A percentile compares a stretch with the other conserved stretches of the same genome.
phyloP scores from a whole-genome alignment of 2,888 invertebrate genomes.

The Nycteola revayana region DNA sequence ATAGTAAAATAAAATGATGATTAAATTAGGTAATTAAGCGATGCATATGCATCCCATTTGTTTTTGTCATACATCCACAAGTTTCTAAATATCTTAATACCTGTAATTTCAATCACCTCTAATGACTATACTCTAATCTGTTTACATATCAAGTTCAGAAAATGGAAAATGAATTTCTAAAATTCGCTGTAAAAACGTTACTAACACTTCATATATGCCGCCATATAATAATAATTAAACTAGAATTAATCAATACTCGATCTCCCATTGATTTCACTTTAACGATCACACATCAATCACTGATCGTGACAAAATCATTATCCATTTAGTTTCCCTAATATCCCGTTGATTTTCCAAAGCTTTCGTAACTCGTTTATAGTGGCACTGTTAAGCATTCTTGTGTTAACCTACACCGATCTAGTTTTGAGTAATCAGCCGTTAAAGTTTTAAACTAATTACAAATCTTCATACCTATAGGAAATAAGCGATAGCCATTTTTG shows the following conservation, averaged over 20 bases:
- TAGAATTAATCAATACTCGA: constrained; percentile 16
- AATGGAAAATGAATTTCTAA: no score
- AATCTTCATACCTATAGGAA: not conserved
- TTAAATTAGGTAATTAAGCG: no score
- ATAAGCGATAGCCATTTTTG: no score
- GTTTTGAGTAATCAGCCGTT: constrained; percentile 9
- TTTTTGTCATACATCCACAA: no score
- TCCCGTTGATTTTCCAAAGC: constrained; percentile 38
- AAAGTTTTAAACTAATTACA: no score
- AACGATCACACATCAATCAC: constrained; percentile 24
- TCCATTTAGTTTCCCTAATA: constrained; percentile 31
- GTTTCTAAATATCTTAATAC: no score
- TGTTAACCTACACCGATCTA: constrained; percentile 20
- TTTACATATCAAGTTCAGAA: no score
- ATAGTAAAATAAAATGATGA: no score
- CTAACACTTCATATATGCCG: not conserved
- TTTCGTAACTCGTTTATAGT: constrained; percentile 37
- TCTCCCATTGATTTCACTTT: constrained; percentile 18
- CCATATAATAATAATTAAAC: constrained; percentile 17
- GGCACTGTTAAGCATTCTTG: no score
- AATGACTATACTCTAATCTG: no score
- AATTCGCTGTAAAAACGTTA: not conserved
- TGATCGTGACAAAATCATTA: constrained; percentile 26
- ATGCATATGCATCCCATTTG: no score
- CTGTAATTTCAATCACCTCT: no score